These are phyloP conservation scores for Sarcophaga rosellei DNA, from an alignment of 2,888 invertebrate genomes.

Conservation along the genomic window DNA sequence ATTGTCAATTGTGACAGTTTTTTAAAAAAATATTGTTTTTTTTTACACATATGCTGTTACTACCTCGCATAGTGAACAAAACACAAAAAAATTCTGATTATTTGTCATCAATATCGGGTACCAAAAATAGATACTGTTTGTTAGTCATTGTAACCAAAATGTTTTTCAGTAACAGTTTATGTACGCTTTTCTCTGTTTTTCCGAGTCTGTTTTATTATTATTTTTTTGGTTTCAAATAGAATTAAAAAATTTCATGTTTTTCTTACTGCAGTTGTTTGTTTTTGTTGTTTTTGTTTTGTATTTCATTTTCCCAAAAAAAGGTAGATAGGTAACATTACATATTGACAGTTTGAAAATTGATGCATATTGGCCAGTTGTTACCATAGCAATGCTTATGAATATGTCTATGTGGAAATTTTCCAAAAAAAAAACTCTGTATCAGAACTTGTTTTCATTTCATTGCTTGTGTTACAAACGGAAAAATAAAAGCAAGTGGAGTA, in stretches of 20 bases:
- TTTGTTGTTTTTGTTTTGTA: conserved; percentile 14
- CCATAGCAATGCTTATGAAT: not conserved
- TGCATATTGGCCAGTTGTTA: conserved; percentile 21
- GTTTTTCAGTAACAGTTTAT: conserved; percentile 35
- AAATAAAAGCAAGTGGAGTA: not conserved
- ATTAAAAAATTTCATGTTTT: not conserved
- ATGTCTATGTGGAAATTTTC: not conserved
- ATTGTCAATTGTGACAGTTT: too few relatives aligned
- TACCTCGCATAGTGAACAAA: not conserved
- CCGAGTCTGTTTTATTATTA: not conserved
- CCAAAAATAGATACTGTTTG: conserved; percentile 17
- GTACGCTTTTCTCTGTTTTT: conserved; percentile 31
- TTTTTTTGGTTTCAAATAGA: not conserved
- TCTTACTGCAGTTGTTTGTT: conserved; percentile 3
- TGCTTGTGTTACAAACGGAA: not conserved
- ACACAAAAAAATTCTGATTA: conserved; percentile 2
- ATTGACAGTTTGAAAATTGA: conserved; percentile 59
- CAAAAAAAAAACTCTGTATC: too few relatives aligned
- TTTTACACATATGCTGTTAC: too few relatives aligned
- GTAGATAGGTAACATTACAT: conserved; percentile 5
- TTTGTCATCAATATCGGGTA: conserved; percentile 38
- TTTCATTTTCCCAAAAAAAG: too few relatives aligned
- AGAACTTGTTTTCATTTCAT: too few relatives aligned
- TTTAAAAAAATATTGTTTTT: too few relatives aligned
- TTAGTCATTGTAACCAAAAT: conserved; percentile 31